Conservation (phyloP, 2,113 vertebrate species). For the Paradoxurus hermaphroditus region DNA sequence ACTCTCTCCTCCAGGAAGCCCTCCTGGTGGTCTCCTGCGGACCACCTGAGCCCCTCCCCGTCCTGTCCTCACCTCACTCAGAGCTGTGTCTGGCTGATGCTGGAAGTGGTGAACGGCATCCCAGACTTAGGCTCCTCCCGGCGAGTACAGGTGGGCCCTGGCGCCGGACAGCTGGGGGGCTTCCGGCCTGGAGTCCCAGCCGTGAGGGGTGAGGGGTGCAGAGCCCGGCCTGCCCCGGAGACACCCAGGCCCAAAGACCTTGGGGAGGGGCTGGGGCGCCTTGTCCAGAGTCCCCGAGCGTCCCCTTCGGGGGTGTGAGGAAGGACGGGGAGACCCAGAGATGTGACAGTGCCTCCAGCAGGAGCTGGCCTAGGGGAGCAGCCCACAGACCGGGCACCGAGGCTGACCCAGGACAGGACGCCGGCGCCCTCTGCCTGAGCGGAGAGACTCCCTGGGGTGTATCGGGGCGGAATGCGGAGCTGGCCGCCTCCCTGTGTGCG, state of each 20-base stretch:
- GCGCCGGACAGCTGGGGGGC: accelerated
- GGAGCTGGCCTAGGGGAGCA: background rate
- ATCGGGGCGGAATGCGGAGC: accelerated
- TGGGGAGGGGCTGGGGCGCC: no score
- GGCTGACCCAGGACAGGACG: no score
- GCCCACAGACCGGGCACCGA: no score
- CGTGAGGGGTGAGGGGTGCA: no score
- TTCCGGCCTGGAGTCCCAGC: background rate
- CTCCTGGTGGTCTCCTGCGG: background rate
- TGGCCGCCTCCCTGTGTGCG: accelerated
- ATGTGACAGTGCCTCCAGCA: accelerated
- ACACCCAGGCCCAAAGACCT: no score
- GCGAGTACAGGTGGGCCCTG: background rate
- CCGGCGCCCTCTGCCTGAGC: accelerated
- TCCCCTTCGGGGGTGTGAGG: background rate
- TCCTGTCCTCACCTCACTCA: no score
- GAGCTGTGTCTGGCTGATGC: background rate
- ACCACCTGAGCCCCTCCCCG: background rate
- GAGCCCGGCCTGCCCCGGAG: background rate
- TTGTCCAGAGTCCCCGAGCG: background rate
- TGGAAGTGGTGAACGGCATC: background rate
- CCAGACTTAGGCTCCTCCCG: accelerated
- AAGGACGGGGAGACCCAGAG: background rate
- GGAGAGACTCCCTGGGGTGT: accelerated
- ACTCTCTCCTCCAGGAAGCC: background rate